A percentile compares a stretch with the other conserved stretches of the same genome.
Conservation (phyloP, 2,797 vertebrate species). For the Pygocentrus nattereri region DNA sequence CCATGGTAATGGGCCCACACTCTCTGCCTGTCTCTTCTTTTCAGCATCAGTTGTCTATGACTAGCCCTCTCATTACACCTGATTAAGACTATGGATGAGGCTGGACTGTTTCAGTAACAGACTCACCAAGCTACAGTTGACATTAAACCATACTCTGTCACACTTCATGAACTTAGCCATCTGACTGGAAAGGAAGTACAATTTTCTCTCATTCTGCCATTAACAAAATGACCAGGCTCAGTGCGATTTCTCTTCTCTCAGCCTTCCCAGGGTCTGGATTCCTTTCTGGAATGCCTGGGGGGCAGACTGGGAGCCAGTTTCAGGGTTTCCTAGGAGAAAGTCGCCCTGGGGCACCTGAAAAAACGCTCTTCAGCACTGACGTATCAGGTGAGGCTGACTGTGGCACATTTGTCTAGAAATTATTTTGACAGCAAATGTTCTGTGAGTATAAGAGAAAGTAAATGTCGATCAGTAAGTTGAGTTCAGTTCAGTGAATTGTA, state of each 20-base stretch:
- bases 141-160: slow-evolving; percentile 12
- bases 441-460: neutral
- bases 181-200: neutral
- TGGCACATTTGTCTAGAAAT: neutral
- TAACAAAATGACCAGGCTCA: neutral
- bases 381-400: slow-evolving; percentile 73
- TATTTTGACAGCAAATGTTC: neutral
- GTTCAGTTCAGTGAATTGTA: neutral
- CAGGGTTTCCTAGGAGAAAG: slow-evolving; percentile 64
- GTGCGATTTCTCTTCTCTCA: slow-evolving; percentile 21
- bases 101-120: slow-evolving; percentile 44
- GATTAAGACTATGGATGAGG: slow-evolving; percentile 28
- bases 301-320: slow-evolving; percentile 48
- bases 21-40: slow-evolving; percentile 46
- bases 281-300: slow-evolving; percentile 46
- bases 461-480: too few relatives aligned
- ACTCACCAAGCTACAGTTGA: slow-evolving; percentile 26
- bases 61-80: slow-evolving; percentile 27
- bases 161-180: slow-evolving; percentile 25
- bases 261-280: slow-evolving; percentile 45
- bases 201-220: neutral
- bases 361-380: slow-evolving; percentile 72
- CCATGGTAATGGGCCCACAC: slow-evolving; percentile 48
- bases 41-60: slow-evolving; percentile 45
- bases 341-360: slow-evolving; percentile 72